Percentiles rank a stretch among this genome's conserved stretches.
Evolutionary conservation across 2,797 vertebrate genomes (phyloP).

Genomic region (Ciconia nigra): DNA sequence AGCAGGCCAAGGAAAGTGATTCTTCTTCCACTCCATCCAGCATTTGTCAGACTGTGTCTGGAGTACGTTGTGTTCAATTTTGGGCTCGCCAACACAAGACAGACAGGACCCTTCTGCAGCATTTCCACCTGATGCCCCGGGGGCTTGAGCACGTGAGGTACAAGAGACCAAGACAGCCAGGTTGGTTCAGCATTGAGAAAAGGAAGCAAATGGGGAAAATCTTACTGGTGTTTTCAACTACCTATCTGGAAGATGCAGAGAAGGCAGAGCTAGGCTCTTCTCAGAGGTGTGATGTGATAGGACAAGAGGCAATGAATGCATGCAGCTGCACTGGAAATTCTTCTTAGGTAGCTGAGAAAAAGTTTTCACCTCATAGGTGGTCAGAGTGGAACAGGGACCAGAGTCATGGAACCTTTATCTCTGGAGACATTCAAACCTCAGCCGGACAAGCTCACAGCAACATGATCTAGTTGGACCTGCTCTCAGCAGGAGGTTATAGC

Average conservation of each 20-base stretch:
- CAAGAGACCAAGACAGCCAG: neutral
- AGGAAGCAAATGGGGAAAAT: neutral
- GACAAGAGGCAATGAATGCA: neutral
- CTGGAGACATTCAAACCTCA: neutral
- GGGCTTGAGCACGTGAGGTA: neutral
- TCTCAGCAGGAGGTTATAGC: neutral
- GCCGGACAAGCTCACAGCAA: neutral
- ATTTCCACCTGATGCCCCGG: neutral
- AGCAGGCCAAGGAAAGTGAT: neutral
- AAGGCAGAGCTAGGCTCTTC: neutral
- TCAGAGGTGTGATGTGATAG: neutral
- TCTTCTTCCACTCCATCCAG: neutral
- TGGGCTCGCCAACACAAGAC: neutral
- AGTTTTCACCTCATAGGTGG: neutral
- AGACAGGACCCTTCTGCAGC: neutral
- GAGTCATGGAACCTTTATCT: neutral
- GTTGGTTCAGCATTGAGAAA: neutral
- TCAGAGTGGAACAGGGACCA: neutral
- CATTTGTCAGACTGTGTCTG: neutral
- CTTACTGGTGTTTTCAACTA: neutral
- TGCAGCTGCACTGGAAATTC: neutral
- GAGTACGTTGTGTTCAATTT: neutral
- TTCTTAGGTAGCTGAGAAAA: neutral
- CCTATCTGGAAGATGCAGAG: neutral
- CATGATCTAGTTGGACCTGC: neutral